Evolutionary conservation across 1,140 invertebrate genomes (phyloP).

Genomic region (Zaprionus taronus): DNA sequence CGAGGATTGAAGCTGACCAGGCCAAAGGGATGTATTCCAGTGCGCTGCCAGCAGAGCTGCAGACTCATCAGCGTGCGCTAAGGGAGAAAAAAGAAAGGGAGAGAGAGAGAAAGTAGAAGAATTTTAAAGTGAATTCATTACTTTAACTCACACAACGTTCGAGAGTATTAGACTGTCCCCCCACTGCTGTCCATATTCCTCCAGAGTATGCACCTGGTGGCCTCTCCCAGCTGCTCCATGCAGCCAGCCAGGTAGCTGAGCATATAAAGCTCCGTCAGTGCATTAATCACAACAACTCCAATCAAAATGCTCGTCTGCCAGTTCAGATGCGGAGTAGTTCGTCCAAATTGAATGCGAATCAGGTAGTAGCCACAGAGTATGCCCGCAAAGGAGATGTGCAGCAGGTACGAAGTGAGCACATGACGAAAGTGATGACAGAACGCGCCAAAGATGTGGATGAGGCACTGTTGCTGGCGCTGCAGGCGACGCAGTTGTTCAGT

Average conservation of each 20-base stretch:
- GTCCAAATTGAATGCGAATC: conserved; percentile 14
- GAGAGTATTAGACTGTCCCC: not conserved
- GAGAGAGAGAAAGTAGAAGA: not conserved
- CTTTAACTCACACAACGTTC: not conserved
- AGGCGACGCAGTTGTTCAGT: not conserved
- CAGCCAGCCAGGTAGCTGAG: not conserved
- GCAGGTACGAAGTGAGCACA: conserved; percentile 4
- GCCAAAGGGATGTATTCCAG: conserved; percentile 6
- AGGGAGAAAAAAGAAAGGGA: not conserved
- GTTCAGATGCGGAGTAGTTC: not conserved
- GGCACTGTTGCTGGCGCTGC: not conserved
- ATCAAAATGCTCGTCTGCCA: not conserved
- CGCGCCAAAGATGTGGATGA: not conserved
- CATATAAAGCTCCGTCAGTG: conserved; percentile 12
- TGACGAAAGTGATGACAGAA: conserved; percentile 13
- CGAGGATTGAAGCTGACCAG: not conserved
- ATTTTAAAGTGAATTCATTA: too few relatives aligned
- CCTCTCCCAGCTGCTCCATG: not conserved
- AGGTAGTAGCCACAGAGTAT: conserved; percentile 14
- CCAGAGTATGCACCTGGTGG: not conserved
- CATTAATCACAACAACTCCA: not conserved
- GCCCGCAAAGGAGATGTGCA: not conserved
- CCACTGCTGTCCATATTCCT: not conserved
- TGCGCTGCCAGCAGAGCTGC: conserved; percentile 17
- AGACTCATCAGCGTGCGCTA: not conserved